A percentile compares a stretch with the other conserved stretches of the same genome.
These are phyloP conservation scores for Myotis pilosus DNA, from an alignment of 2,797 vertebrate genomes.

Conservation along the genomic window DNA sequence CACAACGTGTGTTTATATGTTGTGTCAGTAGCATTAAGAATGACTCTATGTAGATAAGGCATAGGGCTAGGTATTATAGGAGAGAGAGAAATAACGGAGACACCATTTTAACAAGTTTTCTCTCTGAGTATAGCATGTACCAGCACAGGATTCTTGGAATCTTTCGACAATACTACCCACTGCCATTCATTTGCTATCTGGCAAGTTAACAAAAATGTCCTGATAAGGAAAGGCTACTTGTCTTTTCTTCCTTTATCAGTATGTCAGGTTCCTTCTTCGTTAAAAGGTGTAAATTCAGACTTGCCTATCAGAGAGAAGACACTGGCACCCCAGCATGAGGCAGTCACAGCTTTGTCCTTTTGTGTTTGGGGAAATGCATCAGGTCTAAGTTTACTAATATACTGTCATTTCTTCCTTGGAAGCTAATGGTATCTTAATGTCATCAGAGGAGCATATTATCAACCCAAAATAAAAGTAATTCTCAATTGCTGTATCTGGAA, in stretches of 20 bases:
- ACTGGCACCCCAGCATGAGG: background rate
- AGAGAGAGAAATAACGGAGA: background rate
- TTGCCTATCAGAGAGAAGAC: background rate
- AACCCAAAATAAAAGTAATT: slow-evolving; percentile 17
- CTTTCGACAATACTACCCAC: background rate
- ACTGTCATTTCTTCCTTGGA: background rate
- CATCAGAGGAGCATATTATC: slow-evolving; percentile 19
- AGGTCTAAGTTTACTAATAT: background rate
- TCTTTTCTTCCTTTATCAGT: slow-evolving; percentile 66
- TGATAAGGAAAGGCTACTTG: slow-evolving; percentile 63
- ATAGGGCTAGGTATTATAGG: background rate
- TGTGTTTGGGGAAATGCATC: background rate
- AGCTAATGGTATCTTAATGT: slow-evolving; percentile 3
- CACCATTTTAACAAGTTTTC: background rate
- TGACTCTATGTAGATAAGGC: background rate
- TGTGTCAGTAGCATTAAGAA: background rate
- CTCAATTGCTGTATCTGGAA: background rate
- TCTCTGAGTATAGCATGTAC: background rate
- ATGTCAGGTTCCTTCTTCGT: slow-evolving; percentile 53
- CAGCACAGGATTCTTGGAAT: background rate
- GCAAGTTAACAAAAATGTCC: slow-evolving; percentile 72
- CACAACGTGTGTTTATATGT: background rate
- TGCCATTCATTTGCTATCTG: background rate
- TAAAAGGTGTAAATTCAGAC: slow-evolving; percentile 53
- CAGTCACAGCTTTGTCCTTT: background rate